Conservation (phyloP, 92 coral and sea anemone species). For the Zoanthus sociatus region DNA sequence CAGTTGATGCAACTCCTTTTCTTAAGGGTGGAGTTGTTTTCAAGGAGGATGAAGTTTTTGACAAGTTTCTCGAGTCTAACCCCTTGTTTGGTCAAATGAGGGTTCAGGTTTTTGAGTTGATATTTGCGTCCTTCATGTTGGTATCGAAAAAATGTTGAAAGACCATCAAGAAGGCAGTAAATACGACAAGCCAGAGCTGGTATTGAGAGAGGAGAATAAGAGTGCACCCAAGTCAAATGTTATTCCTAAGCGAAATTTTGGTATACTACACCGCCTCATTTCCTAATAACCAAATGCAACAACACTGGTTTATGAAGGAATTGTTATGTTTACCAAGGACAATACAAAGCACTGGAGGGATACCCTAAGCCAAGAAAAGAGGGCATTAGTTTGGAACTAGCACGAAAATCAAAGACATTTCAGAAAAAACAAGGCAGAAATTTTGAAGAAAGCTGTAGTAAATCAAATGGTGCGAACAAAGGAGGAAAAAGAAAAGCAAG, state of each 20-base stretch:
- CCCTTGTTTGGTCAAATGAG: slow-evolving; percentile 2
- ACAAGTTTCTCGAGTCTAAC: slow-evolving; percentile 11
- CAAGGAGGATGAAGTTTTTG: slow-evolving; percentile 2
- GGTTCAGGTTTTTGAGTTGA: slow-evolving; percentile 38
- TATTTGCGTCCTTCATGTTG: slow-evolving; percentile 29
- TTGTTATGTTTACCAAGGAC: slow-evolving; percentile 22
- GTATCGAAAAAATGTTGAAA: slow-evolving; percentile 22
- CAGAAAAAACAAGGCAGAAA: slow-evolving; percentile 3
- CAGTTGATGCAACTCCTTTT: slow-evolving; percentile 38
- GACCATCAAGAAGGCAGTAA: slow-evolving; percentile 22
- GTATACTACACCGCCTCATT: background rate
- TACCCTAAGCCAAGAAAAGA: slow-evolving; percentile 11
- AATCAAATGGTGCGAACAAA: slow-evolving; percentile 4
- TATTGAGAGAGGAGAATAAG: background rate
- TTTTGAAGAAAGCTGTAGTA: slow-evolving; percentile 15
- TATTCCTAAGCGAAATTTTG: slow-evolving; percentile 12
- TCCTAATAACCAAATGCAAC: slow-evolving; percentile 16
- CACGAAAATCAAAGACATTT: slow-evolving; percentile 9
- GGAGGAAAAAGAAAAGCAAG: slow-evolving; percentile 31
- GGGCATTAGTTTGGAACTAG: slow-evolving; percentile 17
- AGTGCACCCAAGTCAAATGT: background rate
- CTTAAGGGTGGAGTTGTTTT: slow-evolving; percentile 26
- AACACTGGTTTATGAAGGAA: slow-evolving; percentile 38
- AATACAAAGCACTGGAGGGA: slow-evolving; percentile 33
- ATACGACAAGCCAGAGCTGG: background rate